Conservation (phyloP, 2,797 vertebrate species). For the Lutjanus argentimaculatus region DNA sequence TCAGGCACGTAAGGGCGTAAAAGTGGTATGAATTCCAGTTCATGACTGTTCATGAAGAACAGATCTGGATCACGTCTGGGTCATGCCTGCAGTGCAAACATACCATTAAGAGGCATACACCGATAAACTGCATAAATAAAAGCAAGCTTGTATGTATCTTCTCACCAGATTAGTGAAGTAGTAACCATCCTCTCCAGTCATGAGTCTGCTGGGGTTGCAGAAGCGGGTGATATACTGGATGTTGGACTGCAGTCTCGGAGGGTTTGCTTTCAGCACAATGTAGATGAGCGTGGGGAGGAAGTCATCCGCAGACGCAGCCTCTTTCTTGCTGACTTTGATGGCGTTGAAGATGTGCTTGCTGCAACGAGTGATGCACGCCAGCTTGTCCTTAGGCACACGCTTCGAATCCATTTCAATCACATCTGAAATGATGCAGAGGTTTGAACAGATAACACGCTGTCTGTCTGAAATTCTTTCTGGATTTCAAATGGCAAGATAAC, state of each 20-base stretch:
- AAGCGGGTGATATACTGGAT: constrained; percentile 99
- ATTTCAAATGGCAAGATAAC: neutral
- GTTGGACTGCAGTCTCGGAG: constrained; percentile 97
- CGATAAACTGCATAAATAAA: neutral
- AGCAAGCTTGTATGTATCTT: neutral
- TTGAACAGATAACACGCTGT: neutral
- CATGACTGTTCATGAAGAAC: too few relatives aligned
- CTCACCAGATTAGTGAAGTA: constrained; percentile 97
- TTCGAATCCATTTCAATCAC: constrained; percentile 98
- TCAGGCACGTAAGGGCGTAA: too few relatives aligned
- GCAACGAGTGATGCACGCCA: constrained; percentile 95
- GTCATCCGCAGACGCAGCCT: constrained; percentile 97
- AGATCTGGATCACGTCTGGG: too few relatives aligned
- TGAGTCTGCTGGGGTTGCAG: constrained; percentile 96
- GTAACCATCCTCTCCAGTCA: constrained; percentile 98
- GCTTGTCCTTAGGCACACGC: constrained; percentile 94
- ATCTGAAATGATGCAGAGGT: constrained; percentile 81
- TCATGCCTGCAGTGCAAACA: too few relatives aligned
- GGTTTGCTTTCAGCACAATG: constrained; percentile 97
- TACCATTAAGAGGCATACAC: neutral
- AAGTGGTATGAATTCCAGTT: too few relatives aligned
- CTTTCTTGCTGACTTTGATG: constrained; percentile 94
- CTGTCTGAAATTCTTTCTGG: neutral
- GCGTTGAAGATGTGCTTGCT: constrained; percentile 99
- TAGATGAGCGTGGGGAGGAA: constrained; percentile 98